Evolutionary conservation across 2,797 vertebrate species (phyloP).

Genomic region (Oreochromis mossambicus): DNA sequence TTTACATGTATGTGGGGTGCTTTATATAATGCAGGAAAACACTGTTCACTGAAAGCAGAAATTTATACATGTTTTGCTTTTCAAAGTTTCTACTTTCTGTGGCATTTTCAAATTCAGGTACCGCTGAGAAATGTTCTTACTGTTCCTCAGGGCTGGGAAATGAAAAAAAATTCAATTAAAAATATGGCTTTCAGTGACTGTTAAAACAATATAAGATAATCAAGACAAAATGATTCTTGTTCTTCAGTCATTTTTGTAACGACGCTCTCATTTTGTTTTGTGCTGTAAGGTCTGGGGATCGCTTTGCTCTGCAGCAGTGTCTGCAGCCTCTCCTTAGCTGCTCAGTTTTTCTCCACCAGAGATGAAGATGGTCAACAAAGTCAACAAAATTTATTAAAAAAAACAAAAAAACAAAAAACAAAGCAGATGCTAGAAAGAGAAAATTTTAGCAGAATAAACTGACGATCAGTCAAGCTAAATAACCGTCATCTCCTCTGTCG

Average conservation of each 20-base stretch:
- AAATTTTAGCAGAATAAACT: not conserved
- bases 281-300: not conserved
- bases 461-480: not conserved
- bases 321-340: not conserved
- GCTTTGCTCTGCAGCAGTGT: not conserved
- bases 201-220: not conserved
- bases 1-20: not conserved
- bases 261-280: not conserved
- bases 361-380: not conserved
- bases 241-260: not conserved
- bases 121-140: not conserved
- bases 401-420: rapidly evolving
- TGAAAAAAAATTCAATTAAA: not conserved
- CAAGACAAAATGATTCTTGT: not conserved
- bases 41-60: rapidly evolving
- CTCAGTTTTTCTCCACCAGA: not conserved
- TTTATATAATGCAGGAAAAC: not conserved
- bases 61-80: not conserved
- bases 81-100: not conserved
- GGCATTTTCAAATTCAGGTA: not conserved
- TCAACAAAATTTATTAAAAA: not conserved
- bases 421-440: not conserved
- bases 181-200: not conserved
- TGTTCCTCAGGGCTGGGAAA: rapidly evolving
- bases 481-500: not conserved